Evolutionary conservation across 30 jellyfish, hydroid and myxozoan species (phyloP).

Genomic region (Hydra vulgaris): DNA sequence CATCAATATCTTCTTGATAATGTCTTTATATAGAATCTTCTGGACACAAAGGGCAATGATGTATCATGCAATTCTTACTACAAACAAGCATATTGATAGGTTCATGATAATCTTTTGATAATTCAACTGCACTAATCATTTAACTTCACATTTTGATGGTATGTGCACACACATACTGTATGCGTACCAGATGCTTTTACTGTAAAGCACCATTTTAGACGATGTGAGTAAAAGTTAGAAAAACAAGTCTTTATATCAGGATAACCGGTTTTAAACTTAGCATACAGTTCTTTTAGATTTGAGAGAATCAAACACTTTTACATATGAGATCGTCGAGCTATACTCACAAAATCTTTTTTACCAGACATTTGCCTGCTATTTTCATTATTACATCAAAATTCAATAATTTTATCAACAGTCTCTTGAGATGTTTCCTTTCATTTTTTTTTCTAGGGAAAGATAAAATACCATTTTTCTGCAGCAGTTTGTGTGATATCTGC

Average conservation of each 20-base stretch:
- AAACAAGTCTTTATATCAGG: constrained; percentile 30
- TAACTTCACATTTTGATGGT: constrained; percentile 30
- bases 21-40: constrained; percentile 7
- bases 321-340: constrained; percentile 8
- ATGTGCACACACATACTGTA: constrained; percentile 47
- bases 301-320: constrained; percentile 34
- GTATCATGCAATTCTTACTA: constrained; percentile 36
- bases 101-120: constrained; percentile 5
- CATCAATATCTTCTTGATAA: constrained; percentile 9
- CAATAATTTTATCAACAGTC: not conserved
- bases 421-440: constrained; percentile 13
- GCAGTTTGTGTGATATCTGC: constrained; percentile 12
- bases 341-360: constrained; percentile 30
- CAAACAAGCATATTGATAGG: constrained; percentile 25
- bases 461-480: constrained; percentile 6
- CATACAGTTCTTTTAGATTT: constrained; percentile 24
- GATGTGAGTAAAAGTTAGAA: constrained; percentile 33
- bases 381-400: constrained; percentile 39
- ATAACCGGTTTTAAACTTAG: constrained; percentile 25
- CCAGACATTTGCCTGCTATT: constrained; percentile 37
- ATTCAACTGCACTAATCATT: constrained; percentile 5
- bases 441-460: constrained; percentile 13
- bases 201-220: constrained; percentile 44
- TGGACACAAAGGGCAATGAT: constrained; percentile 35
- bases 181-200: constrained; percentile 47